Evolutionary conservation across 1,140 invertebrate species (phyloP), one percentile per base, ranked within the genome.

Genomic region (Drosophila sp.): DNA sequence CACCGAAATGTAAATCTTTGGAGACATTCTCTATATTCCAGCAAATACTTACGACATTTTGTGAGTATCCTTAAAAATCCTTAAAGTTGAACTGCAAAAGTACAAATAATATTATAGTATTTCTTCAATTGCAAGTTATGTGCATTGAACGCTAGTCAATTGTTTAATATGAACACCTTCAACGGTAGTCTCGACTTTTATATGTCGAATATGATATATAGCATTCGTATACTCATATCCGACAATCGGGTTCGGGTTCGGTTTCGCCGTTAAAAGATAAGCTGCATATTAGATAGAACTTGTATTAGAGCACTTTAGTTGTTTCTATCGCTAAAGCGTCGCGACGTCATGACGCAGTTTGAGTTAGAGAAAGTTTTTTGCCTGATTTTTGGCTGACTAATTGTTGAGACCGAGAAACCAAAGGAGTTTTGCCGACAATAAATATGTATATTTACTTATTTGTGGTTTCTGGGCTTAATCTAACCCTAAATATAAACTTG

Each of bases 1-100:
- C n/a, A n/a, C n/a, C n/a, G n/a, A n/a, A n/a, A n/a, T n/a, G n/a
- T n/a, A n/a, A n/a, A n/a, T n/a, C n/a, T 21, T 1, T 21, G n/a
- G 40, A 14, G 40, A 41, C 0, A 18, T 41, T 16, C 7, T 8
- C 41, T 16, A 6, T 18, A 16, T 43, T 43, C 14, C 41, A 3
- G 3, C 14, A 16, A 3, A 29, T 14, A 79, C 80, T 79, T 83
- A 83, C 80, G 53, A 54, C 80, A 83, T 83, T 76, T 36, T 76
- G 36, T 34, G 36, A 58, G 18, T 34, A 3, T 58, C 21, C 46
- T 43, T 43, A 32, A 11, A 3, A 46, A 69, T 73, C 69, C 69
- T 73, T 79, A 67, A 9, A 38, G 40, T 34, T 61, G 32, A 50
- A n/a, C 29, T 21, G 34, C 72, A 6, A 29, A 29, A 29, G 3